Conservation (phyloP, 1,140 invertebrate genomes). For the Procambarus virginalis region DNA sequence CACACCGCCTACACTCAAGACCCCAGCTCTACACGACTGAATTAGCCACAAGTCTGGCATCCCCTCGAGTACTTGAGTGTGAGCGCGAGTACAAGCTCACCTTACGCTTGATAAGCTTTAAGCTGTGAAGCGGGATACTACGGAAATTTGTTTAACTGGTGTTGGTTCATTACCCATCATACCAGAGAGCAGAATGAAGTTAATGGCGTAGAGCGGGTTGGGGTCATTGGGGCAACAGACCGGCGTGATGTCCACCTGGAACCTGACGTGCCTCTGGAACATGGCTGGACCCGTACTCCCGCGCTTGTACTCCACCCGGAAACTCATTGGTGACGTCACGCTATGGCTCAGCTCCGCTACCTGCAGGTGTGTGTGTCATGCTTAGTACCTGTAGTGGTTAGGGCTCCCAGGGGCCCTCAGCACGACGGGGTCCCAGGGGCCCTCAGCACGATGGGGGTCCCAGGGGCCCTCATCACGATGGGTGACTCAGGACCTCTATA, state of each 20-base stretch:
- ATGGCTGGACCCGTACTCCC: constrained; percentile 93
- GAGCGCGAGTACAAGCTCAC: constrained; percentile 21
- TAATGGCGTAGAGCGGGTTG: constrained; percentile 93
- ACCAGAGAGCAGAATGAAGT: constrained; percentile 97
- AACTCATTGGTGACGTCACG: constrained; percentile 97
- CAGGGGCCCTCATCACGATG: no score
- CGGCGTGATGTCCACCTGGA: constrained; percentile 79
- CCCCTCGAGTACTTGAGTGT: not conserved
- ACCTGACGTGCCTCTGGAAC: constrained; percentile 96
- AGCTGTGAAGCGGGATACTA: constrained; percentile 69
- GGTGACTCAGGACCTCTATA: no score
- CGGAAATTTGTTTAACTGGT: constrained; percentile 44
- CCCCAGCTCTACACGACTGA: no score
- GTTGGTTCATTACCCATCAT: constrained; percentile 69
- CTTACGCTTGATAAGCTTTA: constrained; percentile 35
- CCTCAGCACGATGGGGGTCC: no score
- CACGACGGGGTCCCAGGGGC: no score
- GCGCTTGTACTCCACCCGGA: constrained; percentile 97
- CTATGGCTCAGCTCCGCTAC: constrained; percentile 98
- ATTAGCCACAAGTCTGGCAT: no score
- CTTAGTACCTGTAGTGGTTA: no score
- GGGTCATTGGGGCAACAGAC: constrained; percentile 78
- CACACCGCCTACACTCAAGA: no score
- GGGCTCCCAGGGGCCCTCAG: no score
- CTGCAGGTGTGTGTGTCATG: constrained; percentile 75